phyloP scores from a whole-genome alignment of 2,888 invertebrate species.

The Cataglyphis rosenhaueri region DNA sequence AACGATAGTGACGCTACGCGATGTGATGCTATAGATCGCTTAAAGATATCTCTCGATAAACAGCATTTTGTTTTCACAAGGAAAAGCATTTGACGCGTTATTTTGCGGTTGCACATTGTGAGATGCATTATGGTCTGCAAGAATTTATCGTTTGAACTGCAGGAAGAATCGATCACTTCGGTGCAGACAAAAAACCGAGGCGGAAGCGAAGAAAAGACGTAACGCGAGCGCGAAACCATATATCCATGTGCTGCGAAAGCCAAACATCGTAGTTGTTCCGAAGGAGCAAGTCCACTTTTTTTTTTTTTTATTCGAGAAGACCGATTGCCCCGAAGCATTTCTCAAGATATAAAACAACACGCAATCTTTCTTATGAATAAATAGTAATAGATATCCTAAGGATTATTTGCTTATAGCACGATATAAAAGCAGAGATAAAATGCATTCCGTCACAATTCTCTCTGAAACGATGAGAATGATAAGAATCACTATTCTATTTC shows the following conservation, averaged over 20 bases:
- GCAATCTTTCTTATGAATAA: slow-evolving; percentile 40
- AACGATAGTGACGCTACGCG: background rate
- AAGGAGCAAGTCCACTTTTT: slow-evolving; percentile 34
- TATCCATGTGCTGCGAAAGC: slow-evolving; percentile 40
- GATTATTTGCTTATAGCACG: slow-evolving; percentile 28
- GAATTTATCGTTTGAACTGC: slow-evolving; percentile 45
- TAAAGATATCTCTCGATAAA: background rate
- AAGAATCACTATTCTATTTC: background rate
- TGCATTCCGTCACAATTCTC: slow-evolving; percentile 8
- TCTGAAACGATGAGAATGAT: background rate
- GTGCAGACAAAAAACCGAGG: slow-evolving; percentile 18
- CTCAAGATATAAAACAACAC: slow-evolving; percentile 42
- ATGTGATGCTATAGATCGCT: background rate
- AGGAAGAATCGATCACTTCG: slow-evolving; percentile 37
- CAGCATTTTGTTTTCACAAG: background rate
- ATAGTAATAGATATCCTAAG: background rate
- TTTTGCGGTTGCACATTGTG: background rate
- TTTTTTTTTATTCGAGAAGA: slow-evolving; percentile 1
- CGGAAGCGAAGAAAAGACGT: slow-evolving; percentile 1
- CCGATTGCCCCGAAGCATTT: slow-evolving; percentile 31
- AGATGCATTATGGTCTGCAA: slow-evolving; percentile 16
- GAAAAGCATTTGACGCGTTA: background rate
- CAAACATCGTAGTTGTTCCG: slow-evolving; percentile 32
- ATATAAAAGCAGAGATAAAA: background rate
- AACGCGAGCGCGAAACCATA: slow-evolving; percentile 33